Conservation (phyloP, 2,888 invertebrate genomes). For the Drosophila mayaguana region DNA sequence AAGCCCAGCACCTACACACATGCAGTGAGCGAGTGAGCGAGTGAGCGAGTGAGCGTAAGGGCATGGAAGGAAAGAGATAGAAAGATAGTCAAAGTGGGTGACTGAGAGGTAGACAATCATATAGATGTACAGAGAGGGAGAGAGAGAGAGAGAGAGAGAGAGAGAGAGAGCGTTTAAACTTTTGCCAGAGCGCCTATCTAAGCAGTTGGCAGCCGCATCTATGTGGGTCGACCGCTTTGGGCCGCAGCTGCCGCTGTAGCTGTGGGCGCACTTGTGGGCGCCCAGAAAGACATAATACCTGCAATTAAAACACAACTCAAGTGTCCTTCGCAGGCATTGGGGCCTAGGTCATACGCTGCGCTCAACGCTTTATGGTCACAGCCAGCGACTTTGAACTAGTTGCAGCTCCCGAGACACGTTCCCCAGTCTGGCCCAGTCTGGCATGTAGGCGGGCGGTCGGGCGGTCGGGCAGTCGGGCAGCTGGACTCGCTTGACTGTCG, state of each 20-base stretch:
- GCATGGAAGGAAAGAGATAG: neutral
- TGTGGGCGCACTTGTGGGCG: constrained; percentile 58
- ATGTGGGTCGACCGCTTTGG: constrained; percentile 43
- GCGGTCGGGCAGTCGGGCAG: neutral
- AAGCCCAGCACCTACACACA: constrained; percentile 16
- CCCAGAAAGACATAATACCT: constrained; percentile 79
- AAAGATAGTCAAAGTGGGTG: neutral
- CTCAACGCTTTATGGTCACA: constrained; percentile 32
- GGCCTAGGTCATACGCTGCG: constrained; percentile 79
- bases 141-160: neutral
- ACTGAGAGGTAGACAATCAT: neutral
- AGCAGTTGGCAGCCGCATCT: constrained; percentile 38
- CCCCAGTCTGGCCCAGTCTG: neutral
- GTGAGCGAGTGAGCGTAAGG: constrained; percentile 1
- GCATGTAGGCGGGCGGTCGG: neutral
- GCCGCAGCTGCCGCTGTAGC: constrained; percentile 3
- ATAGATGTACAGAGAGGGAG: neutral
- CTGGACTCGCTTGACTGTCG: constrained; percentile 1
- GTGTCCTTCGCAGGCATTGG: constrained; percentile 80
- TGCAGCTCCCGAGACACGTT: constrained; percentile 29
- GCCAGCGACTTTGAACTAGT: constrained; percentile 74
- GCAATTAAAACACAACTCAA: constrained; percentile 81
- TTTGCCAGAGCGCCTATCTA: constrained; percentile 40
- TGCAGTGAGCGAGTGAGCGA: neutral
- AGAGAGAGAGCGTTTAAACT: constrained; percentile 13